These are phyloP conservation scores for Diuraphis noxia DNA, from an alignment of 1,140 invertebrate genomes.

Conservation along the genomic window DNA sequence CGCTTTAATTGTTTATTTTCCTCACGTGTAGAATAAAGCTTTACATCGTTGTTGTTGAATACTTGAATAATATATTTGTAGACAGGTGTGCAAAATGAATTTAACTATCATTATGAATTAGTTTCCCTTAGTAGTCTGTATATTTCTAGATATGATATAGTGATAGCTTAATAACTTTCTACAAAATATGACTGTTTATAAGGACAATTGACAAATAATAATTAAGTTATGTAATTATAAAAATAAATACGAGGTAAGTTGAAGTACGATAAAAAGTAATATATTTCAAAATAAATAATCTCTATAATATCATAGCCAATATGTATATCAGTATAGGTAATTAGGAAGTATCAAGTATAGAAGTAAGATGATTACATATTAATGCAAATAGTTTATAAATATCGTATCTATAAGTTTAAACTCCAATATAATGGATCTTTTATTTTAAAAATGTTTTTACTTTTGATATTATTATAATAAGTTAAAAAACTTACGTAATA, in stretches of 20 bases:
- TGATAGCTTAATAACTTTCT: not conserved
- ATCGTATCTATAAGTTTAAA: not conserved
- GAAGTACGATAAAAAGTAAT: no score
- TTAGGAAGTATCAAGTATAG: no score
- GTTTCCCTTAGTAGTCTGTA: not conserved
- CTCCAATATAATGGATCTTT: not conserved
- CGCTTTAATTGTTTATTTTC: conserved; percentile 32
- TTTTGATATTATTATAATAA: not conserved
- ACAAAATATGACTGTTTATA: no score
- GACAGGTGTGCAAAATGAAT: not conserved
- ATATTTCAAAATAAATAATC: no score
- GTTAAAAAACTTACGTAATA: not conserved
- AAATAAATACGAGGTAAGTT: not conserved
- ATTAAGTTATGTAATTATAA: not conserved
- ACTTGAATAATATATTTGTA: not conserved
- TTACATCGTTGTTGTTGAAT: not conserved
- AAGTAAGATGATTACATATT: no score
- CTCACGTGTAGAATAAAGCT: not conserved
- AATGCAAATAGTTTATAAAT: not conserved
- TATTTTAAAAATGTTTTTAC: not conserved
- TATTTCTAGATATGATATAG: not conserved
- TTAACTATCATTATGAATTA: not conserved
- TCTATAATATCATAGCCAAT: no score
- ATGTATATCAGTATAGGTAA: no score
- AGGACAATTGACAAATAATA: not conserved